phyloP scores from a whole-genome alignment of 2,888 invertebrate species.

The Portevinia maculata region DNA sequence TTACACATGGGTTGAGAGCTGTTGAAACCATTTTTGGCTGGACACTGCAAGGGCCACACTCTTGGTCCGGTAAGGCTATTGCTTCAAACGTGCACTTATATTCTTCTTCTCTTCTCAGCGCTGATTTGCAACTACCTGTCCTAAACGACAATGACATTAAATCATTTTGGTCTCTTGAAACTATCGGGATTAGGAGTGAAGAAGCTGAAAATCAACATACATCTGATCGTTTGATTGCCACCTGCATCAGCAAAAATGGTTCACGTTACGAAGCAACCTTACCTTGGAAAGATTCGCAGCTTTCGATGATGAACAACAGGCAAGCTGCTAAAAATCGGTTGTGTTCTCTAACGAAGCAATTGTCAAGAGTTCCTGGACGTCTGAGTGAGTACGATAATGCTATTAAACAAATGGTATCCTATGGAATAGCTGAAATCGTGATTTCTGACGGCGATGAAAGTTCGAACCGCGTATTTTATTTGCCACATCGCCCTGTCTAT shows the following conservation, averaged over 20 bases:
- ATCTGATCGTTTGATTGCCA: slow-evolving; percentile 5
- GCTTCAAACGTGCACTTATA: neutral
- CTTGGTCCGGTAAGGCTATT: neutral
- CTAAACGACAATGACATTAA: neutral
- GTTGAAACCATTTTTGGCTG: slow-evolving; percentile 40
- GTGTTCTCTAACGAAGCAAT: neutral
- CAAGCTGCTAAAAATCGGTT: slow-evolving; percentile 7
- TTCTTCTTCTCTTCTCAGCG: slow-evolving; percentile 2
- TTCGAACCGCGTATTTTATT: slow-evolving; percentile 12
- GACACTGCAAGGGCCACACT: slow-evolving; percentile 21
- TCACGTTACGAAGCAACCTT: slow-evolving; percentile 13
- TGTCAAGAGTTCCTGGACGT: slow-evolving; percentile 16
- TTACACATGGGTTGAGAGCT: slow-evolving; percentile 19
- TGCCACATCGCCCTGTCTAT: slow-evolving; percentile 35
- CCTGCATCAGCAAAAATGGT: slow-evolving; percentile 15
- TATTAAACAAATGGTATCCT: slow-evolving; percentile 22
- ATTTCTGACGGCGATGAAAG: too few species aligned
- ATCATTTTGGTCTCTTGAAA: slow-evolving; percentile 18
- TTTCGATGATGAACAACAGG: slow-evolving; percentile 11
- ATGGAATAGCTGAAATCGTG: slow-evolving; percentile 14
- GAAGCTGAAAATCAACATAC: slow-evolving; percentile 6
- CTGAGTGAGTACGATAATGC: slow-evolving; percentile 33
- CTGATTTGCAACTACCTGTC: too few species aligned
- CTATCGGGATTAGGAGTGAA: slow-evolving; percentile 14
- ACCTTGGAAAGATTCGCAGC: slow-evolving; percentile 7